These are phyloP conservation scores for Botia kubotai DNA, from an alignment of 2,797 vertebrate genomes.

Conservation along the genomic window DNA sequence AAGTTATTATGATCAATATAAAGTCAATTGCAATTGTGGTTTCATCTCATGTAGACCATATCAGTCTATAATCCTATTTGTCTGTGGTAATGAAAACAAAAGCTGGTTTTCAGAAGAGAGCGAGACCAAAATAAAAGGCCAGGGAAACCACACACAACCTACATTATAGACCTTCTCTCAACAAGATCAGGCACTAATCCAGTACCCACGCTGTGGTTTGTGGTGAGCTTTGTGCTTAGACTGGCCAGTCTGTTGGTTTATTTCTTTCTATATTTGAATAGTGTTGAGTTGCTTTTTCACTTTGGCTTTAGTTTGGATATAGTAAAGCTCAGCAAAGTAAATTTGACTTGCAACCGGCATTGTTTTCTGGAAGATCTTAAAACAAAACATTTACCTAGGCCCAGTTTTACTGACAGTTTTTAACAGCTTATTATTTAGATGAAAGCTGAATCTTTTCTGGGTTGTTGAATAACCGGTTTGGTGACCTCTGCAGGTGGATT, in stretches of 20 bases:
- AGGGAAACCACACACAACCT: not conserved
- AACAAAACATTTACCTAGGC: not conserved
- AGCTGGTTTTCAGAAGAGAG: not conserved
- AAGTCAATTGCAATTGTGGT: not conserved
- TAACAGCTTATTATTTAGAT: not conserved
- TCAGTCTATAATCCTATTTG: not conserved
- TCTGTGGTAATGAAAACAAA: not conserved
- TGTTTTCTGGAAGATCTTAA: not conserved
- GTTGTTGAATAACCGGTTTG: conserved; percentile 56
- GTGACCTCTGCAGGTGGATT: conserved; percentile 43
- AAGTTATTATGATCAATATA: not conserved
- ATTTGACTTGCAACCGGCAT: not conserved
- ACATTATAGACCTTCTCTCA: conserved; percentile 11
- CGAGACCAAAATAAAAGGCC: conserved; percentile 1
- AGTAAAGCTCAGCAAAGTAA: conserved; percentile 20
- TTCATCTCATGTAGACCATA: not conserved
- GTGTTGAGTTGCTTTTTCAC: conserved; percentile 22
- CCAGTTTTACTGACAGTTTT: not conserved
- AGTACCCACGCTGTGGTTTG: conserved; percentile 21
- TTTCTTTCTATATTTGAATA: conserved; percentile 7
- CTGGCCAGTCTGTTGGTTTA: conserved; percentile 28
- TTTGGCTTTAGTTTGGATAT: not conserved
- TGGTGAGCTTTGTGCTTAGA: conserved; percentile 10
- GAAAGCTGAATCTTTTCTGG: conserved; percentile 7
- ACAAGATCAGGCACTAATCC: not conserved